Evolutionary conservation across 2,888 invertebrate genomes (phyloP).

Genomic region (Timandra comae): DNA sequence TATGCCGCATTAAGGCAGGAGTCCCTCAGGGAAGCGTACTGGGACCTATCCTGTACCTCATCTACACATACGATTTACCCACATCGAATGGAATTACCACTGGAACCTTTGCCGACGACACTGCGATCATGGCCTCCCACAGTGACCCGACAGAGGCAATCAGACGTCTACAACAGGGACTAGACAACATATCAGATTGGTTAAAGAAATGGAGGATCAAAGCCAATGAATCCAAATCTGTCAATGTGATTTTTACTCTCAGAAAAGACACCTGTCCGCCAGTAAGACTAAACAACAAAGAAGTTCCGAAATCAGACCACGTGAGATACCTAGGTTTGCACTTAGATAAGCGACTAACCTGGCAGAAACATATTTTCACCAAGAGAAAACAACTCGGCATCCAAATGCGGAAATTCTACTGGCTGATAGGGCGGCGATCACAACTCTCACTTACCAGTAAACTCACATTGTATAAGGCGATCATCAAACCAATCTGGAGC

Average conservation of each 20-base stretch:
- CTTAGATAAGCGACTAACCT: slow-evolving; percentile 14
- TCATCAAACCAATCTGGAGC: no score
- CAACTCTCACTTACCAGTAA: slow-evolving; percentile 5
- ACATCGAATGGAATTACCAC: background rate
- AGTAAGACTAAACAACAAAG: background rate
- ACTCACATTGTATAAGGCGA: slow-evolving; percentile 10
- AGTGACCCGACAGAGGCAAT: background rate
- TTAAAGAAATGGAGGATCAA: slow-evolving; percentile 3
- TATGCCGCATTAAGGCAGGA: background rate
- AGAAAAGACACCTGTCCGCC: background rate
- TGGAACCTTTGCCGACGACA: background rate
- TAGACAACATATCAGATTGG: slow-evolving; percentile 1
- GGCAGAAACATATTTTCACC: slow-evolving; percentile 17
- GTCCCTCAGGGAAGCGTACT: slow-evolving; percentile 17
- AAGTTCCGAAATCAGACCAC: slow-evolving; percentile 5
- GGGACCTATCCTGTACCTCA: slow-evolving; percentile 5
- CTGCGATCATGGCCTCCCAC: background rate
- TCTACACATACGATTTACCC: background rate
- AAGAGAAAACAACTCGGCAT: slow-evolving; percentile 11
- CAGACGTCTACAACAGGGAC: background rate
- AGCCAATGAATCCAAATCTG: background rate
- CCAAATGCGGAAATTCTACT: slow-evolving; percentile 5
- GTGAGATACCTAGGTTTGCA: slow-evolving; percentile 20
- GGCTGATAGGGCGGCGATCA: slow-evolving; percentile 11
- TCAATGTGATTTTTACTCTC: background rate